These are phyloP conservation scores for Micromesistius poutassou DNA, from an alignment of 2,797 vertebrate species.

Conservation along the genomic window DNA sequence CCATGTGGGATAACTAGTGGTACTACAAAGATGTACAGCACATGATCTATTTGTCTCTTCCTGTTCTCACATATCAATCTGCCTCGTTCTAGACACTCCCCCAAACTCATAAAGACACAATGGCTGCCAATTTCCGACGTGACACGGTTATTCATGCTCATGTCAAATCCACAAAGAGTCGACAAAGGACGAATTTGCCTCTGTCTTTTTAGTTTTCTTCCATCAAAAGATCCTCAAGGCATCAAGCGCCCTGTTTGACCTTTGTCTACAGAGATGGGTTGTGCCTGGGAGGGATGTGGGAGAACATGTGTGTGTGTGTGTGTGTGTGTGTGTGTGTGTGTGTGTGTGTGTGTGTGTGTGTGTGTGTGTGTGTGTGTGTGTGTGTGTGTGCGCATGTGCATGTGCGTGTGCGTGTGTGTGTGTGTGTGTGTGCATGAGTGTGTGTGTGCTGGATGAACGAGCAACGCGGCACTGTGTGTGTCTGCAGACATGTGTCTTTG, in stretches of 20 bases:
- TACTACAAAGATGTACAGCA: background rate
- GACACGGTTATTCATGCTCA: conserved; percentile 47
- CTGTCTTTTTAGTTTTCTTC: background rate
- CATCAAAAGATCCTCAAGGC: background rate
- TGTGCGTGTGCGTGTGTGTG: too few relatives aligned
- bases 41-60: background rate
- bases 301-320: background rate
- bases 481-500: conserved; percentile 51
- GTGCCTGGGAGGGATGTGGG: background rate
- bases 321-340: too few relatives aligned
- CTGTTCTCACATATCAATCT: background rate
- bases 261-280: background rate
- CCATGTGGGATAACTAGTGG: background rate
- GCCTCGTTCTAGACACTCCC: background rate
- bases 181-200: conserved; percentile 37
- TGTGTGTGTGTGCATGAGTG: background rate
- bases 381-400: too few relatives aligned
- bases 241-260: conserved; percentile 37
- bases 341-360: too few relatives aligned
- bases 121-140: conserved; percentile 39
- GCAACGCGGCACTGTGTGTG: background rate
- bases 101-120: conserved; percentile 16
- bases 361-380: too few relatives aligned
- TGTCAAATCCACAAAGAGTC: conserved; percentile 33
- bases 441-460: background rate